Evolutionary conservation across 2,888 invertebrate species (phyloP).

Genomic region (Catocala fraxini): DNA sequence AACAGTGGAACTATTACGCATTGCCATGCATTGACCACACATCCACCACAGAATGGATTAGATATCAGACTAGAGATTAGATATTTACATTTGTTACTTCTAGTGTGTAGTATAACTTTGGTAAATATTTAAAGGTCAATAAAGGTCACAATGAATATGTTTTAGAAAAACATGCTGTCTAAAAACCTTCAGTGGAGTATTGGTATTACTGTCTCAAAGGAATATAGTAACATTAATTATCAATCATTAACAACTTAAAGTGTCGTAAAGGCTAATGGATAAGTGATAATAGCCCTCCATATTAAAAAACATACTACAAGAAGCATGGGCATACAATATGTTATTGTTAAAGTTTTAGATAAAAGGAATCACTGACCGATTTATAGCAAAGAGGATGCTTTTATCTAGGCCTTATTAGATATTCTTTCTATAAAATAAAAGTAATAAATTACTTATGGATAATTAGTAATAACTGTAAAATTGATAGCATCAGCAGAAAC

Average conservation of each 20-base stretch:
- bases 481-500: conserved; percentile 18
- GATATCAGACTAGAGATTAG: not conserved
- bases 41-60: not conserved
- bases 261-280: not conserved
- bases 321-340: conserved; percentile 4
- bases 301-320: not conserved
- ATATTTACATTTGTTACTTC: not conserved
- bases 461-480: conserved; percentile 20
- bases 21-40: not conserved
- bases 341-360: not conserved
- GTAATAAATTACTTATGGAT: conserved; percentile 10
- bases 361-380: conserved; percentile 8
- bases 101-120: conserved; percentile 19
- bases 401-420: not conserved
- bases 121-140: conserved; percentile 24
- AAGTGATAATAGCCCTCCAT: not conserved
- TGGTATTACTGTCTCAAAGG: too few relatives aligned
- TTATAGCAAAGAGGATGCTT: not conserved
- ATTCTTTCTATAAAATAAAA: not conserved
- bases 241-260: not conserved
- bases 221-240: too few relatives aligned
- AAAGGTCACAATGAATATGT: conserved; percentile 22
- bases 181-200: not conserved
- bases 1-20: too few relatives aligned
- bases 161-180: not conserved